These are phyloP conservation scores for Coptotermes formosanus DNA, from an alignment of 1,140 invertebrate species.

Conservation along the genomic window DNA sequence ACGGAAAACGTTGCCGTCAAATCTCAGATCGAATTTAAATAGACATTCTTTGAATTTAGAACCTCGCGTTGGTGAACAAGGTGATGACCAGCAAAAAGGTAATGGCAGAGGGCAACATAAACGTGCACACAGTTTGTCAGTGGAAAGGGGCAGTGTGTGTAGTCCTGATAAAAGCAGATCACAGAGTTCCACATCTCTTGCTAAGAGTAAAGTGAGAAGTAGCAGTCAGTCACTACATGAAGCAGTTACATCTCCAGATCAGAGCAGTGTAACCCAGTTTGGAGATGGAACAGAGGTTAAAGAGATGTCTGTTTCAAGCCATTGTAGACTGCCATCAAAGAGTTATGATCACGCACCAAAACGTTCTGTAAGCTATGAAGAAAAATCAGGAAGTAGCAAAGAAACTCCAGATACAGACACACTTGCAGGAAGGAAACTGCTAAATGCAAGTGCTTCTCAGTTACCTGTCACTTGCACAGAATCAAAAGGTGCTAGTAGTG, in stretches of 20 bases:
- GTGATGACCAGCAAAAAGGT: slow-evolving; percentile 3
- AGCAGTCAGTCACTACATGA: slow-evolving; percentile 32
- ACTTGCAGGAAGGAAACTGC: neutral
- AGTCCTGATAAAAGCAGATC: slow-evolving; percentile 22
- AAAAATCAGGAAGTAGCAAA: slow-evolving; percentile 20
- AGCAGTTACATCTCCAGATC: neutral
- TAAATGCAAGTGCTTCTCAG: neutral
- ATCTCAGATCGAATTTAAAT: slow-evolving; percentile 52
- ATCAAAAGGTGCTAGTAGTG: neutral
- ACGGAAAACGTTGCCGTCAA: slow-evolving; percentile 53
- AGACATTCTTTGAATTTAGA: slow-evolving; percentile 59
- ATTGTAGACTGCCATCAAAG: slow-evolving; percentile 7
- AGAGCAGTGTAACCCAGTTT: neutral
- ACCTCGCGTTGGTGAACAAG: neutral
- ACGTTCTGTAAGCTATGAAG: slow-evolving; percentile 6
- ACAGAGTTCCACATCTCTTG: slow-evolving; percentile 21
- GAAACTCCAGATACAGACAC: neutral
- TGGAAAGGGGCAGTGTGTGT: slow-evolving; percentile 19
- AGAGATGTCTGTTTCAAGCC: slow-evolving; percentile 9
- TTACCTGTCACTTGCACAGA: neutral
- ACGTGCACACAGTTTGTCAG: slow-evolving; percentile 55
- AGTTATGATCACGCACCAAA: neutral
- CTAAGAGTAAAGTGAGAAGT: slow-evolving; percentile 19
- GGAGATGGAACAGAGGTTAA: neutral
- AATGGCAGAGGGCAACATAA: slow-evolving; percentile 51